Base-by-base conservation (phyloP, 1,140 invertebrate species). In the Tigriopus japonicus region DNA sequence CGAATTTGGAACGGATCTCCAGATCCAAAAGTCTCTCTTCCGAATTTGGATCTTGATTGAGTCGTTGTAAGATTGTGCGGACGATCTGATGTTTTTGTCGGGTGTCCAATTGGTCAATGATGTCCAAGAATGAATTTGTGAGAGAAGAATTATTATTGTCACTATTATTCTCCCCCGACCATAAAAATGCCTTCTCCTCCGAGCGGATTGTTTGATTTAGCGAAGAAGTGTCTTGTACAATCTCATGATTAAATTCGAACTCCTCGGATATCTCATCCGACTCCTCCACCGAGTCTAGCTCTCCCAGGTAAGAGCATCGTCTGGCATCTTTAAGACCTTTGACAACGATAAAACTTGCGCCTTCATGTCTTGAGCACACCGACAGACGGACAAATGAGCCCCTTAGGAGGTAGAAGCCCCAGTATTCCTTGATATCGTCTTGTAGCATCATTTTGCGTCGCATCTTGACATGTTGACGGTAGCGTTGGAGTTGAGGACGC, bases 401-500 rank as follows among this genome's bases (percentile, higher is more conserved):
- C 65, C 77, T 76, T 1, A 85, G 71, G n/a, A 87, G 70, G 68
- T 85, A 86, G 69, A 86, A 86, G 9, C 84, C 83, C 83, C 83
- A 86, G 67, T 85, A 86, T 68, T 86, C 83, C 68, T 85, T 86
- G 73, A 83, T 81, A 65, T 86, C 84, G 66, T 86, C 83, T 59
- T 81, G 78, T n/a, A 86, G 68, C 13, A 76, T 71, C 55, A 85
- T 66, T 62, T 81, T 74, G 52, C 83, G 74, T 1, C 78, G 78
- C 81, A 85, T 83, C 9, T 77, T 75, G 6, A 85, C 74, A 0
- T 75, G 76, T 14, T 78, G 74, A 14, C 76, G 65, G 23, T 79
- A 73, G 1, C 70, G 66, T 1, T 76, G 71, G 6, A 82, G 67
- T 62, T 73, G 68, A 0, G 83, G 83, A 6, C 72, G 71, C 6